Percentiles rank a stretch among this genome's conserved stretches.
These are phyloP conservation scores for Tarsius wallacei DNA, from an alignment of 2,797 vertebrate genomes.

Conservation along the genomic window DNA sequence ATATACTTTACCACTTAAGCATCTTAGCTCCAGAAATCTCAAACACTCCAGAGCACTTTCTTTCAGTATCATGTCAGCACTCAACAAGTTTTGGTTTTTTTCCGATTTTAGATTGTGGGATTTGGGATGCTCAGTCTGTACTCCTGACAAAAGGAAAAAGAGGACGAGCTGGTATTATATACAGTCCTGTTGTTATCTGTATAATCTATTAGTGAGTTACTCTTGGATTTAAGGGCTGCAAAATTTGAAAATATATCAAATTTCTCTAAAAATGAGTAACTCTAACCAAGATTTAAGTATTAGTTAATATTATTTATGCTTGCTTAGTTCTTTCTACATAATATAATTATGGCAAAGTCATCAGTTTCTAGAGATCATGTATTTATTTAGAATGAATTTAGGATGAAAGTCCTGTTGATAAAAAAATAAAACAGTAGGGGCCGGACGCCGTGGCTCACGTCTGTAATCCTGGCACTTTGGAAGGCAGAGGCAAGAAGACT, in stretches of 20 bases:
- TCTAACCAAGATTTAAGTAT: slow-evolving; percentile 38
- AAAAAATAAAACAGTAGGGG: too few species aligned
- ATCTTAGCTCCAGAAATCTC: not conserved
- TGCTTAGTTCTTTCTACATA: slow-evolving; percentile 21
- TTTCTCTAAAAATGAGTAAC: slow-evolving; percentile 25
- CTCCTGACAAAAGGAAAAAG: not conserved
- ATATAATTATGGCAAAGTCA: slow-evolving; percentile 35
- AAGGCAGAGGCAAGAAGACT: not conserved
- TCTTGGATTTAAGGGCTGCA: slow-evolving; percentile 6
- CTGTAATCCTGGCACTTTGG: not conserved
- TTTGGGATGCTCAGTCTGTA: not conserved
- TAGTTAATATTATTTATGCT: not conserved
- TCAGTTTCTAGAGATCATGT: not conserved
- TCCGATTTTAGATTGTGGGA: not conserved
- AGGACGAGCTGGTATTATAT: not conserved
- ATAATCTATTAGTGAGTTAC: not conserved
- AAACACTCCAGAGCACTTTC: not conserved
- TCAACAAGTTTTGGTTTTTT: not conserved
- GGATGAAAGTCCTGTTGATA: not conserved
- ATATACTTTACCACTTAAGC: not conserved
- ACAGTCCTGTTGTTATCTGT: not conserved
- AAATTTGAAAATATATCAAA: slow-evolving; percentile 25
- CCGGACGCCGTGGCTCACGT: not conserved
- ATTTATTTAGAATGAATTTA: slow-evolving; percentile 60
- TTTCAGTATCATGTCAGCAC: not conserved